phyloP scores from a whole-genome alignment of 2,113 vertebrate species.

The Dunckerocampus dactyliophorus region DNA sequence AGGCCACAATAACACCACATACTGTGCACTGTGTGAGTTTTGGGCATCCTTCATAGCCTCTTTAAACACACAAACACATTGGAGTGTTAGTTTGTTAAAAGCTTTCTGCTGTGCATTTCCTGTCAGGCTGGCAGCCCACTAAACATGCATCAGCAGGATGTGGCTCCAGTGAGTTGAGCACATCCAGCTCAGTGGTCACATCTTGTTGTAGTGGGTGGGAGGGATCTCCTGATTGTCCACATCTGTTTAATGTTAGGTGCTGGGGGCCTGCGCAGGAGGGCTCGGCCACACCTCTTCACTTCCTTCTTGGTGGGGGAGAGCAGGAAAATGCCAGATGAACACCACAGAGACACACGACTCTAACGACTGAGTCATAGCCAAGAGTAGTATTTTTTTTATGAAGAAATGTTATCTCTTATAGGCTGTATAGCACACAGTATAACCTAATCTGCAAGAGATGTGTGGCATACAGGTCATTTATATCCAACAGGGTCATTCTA shows the following conservation, averaged over 20 bases:
- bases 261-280: conserved; percentile 37
- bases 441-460: too few species aligned
- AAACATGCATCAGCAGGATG: conserved; percentile 27
- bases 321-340: conserved; percentile 26
- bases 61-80: conserved; percentile 6
- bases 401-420: too few species aligned
- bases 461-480: too few species aligned
- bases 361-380: background rate
- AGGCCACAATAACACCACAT: background rate
- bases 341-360: conserved; percentile 13
- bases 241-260: conserved; percentile 64
- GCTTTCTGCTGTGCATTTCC: background rate
- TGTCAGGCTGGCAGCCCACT: background rate
- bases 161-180: conserved; percentile 28
- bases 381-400: too few species aligned
- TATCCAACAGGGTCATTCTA: too few species aligned
- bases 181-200: conserved; percentile 38
- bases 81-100: background rate
- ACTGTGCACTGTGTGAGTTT: background rate
- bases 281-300: conserved; percentile 23
- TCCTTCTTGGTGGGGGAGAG: conserved; percentile 49
- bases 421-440: too few species aligned
- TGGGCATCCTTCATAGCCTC: background rate
- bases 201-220: conserved; percentile 8
- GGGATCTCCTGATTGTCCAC: conserved; percentile 40